phyloP scores from a whole-genome alignment of 2,888 invertebrate genomes.

The Euproctis similis region DNA sequence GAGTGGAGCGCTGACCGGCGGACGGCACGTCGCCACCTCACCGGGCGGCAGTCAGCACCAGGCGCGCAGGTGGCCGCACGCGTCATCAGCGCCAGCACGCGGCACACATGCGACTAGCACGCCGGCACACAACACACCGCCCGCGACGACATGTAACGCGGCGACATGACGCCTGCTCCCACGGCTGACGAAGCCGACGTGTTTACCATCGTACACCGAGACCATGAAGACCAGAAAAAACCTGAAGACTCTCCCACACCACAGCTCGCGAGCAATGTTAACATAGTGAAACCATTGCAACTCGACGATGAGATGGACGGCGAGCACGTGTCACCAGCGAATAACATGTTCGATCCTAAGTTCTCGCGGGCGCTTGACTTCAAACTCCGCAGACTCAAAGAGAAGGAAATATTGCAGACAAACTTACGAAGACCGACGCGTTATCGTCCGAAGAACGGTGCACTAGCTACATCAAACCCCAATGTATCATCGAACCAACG shows the following conservation, averaged over 20 bases:
- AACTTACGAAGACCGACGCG: constrained; percentile 49
- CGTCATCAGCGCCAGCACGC: too few species aligned
- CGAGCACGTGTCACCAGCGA: constrained; percentile 15
- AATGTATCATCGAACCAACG: constrained; percentile 68
- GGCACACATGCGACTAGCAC: too few species aligned
- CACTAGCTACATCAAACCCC: constrained; percentile 62
- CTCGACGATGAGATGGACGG: constrained; percentile 19
- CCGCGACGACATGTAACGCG: too few species aligned
- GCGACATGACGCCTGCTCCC: constrained; percentile 50
- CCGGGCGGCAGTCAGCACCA: constrained; percentile 16
- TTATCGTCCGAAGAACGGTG: constrained; percentile 37
- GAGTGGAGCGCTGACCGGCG: constrained; percentile 26
- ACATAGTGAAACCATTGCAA: constrained; percentile 52
- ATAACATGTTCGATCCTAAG: constrained; percentile 59
- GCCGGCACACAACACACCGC: too few species aligned
- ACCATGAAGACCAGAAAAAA: too few species aligned
- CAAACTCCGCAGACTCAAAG: constrained; percentile 81
- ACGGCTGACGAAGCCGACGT: constrained; percentile 37
- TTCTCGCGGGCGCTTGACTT: constrained; percentile 84
- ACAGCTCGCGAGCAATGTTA: constrained; percentile 34
- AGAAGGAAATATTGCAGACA: constrained; percentile 65
- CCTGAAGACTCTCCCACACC: too few species aligned
- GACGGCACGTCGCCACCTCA: constrained; percentile 22
- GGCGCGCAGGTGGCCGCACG: background rate
- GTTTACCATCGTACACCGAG: constrained; percentile 44